These are phyloP conservation scores for Martes martes DNA, from an alignment of 2,113 vertebrate genomes.

Conservation along the genomic window DNA sequence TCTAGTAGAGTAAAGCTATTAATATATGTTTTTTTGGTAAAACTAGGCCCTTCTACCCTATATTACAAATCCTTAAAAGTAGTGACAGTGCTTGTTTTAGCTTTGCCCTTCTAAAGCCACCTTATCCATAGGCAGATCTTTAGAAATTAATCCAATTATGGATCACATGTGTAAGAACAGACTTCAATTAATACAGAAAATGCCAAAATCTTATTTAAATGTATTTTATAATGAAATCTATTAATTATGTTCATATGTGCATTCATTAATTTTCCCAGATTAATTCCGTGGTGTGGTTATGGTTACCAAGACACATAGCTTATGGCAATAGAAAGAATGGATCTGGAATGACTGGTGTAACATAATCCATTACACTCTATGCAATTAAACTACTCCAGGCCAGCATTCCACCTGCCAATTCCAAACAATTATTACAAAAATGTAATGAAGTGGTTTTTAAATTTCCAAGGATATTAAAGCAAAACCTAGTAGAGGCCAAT, in stretches of 20 bases:
- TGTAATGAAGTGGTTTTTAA: conserved; percentile 29
- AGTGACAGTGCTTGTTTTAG: not conserved
- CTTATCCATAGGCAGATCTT: not conserved
- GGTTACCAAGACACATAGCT: not conserved
- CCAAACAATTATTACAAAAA: conserved; percentile 26
- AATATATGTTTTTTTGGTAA: not conserved
- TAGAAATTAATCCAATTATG: not conserved
- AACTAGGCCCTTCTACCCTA: not conserved
- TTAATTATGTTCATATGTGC: not conserved
- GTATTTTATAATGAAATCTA: not conserved
- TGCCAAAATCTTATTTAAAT: conserved; percentile 10
- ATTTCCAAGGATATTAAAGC: conserved; percentile 34
- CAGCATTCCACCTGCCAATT: not conserved
- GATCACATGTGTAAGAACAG: not conserved
- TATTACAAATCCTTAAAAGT: not conserved
- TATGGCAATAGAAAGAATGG: not conserved
- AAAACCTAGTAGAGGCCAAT: not conserved
- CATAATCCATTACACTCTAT: conserved; percentile 2
- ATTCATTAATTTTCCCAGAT: conserved; percentile 1
- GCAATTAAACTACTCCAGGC: conserved; percentile 16
- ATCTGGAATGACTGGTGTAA: not conserved
- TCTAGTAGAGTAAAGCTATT: not conserved
- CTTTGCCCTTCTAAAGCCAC: not conserved
- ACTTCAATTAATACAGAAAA: not conserved
- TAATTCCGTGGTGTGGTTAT: conserved; percentile 6